phyloP scores from a whole-genome alignment of 2,888 invertebrate genomes.

The Baccha elongata region DNA sequence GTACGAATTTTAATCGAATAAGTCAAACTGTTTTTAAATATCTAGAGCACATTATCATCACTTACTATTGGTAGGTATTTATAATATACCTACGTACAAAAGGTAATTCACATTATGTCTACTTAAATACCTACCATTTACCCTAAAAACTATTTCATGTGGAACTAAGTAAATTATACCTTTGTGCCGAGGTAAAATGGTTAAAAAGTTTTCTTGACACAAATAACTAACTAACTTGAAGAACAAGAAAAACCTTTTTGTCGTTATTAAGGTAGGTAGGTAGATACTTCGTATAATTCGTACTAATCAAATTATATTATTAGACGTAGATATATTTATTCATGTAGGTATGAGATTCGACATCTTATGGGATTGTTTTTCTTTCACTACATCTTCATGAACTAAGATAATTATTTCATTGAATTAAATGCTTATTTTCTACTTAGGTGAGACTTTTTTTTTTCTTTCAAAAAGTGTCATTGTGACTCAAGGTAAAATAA shows the following conservation, averaged over 20 bases:
- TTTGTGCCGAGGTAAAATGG: constrained; percentile 13
- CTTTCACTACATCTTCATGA: neutral
- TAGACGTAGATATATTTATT: constrained; percentile 19
- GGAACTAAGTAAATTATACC: constrained; percentile 63
- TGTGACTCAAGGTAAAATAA: constrained; percentile 16
- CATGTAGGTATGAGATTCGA: constrained; percentile 1
- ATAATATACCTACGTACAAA: neutral
- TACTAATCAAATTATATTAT: constrained; percentile 68
- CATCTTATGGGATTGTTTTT: constrained; percentile 1
- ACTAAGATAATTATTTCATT: constrained; percentile 32
- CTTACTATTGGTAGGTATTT: neutral
- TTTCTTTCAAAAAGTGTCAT: neutral
- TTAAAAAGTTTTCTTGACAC: constrained; percentile 67
- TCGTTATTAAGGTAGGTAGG: neutral
- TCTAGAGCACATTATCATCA: constrained; percentile 37
- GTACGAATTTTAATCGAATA: constrained; percentile 54
- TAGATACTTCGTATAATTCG: constrained; percentile 18
- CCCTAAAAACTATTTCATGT: constrained; percentile 55
- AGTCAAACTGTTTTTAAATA: constrained; percentile 10
- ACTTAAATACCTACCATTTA: constrained; percentile 65
- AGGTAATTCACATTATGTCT: neutral
- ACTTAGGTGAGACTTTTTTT: neutral
- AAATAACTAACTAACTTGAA: constrained; percentile 44
- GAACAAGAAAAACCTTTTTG: constrained; percentile 38
- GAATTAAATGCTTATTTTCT: constrained; percentile 46